These are phyloP conservation scores for Diglossa cyanea DNA, from an alignment of 2,797 vertebrate species.

Conservation along the genomic window DNA sequence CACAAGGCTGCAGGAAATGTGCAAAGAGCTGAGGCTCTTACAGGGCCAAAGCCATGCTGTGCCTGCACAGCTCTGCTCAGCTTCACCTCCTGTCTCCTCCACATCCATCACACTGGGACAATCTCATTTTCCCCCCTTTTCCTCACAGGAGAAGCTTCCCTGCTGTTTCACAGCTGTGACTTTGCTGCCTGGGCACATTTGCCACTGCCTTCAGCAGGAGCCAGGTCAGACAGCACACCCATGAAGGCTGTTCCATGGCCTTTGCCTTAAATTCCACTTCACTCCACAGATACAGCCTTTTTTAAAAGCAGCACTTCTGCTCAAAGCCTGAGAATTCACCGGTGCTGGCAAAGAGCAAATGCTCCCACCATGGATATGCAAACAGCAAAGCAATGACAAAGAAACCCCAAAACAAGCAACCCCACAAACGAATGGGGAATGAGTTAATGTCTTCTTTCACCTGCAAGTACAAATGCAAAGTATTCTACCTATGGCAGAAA, in stretches of 20 bases:
- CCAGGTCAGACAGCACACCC: fast-evolving
- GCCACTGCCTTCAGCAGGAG: neutral
- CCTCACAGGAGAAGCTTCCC: fast-evolving
- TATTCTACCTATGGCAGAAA: neutral
- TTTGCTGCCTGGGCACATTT: neutral
- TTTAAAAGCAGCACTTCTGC: neutral
- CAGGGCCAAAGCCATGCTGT: neutral
- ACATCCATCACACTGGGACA: fast-evolving
- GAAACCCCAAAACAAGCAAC: neutral
- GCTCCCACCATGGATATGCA: fast-evolving
- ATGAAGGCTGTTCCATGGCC: fast-evolving
- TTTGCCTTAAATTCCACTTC: fast-evolving
- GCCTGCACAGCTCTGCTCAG: neutral
- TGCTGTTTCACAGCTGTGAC: fast-evolving
- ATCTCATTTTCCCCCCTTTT: fast-evolving
- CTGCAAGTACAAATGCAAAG: neutral
- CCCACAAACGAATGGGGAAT: neutral
- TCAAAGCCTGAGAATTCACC: fast-evolving
- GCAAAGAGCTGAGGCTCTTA: neutral
- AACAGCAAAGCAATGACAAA: neutral
- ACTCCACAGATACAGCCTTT: fast-evolving
- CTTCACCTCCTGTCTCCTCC: neutral
- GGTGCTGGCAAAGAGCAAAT: fast-evolving
- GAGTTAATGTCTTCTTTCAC: fast-evolving
- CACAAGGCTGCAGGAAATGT: neutral